These are phyloP conservation scores for Grapholita molesta DNA, from an alignment of 1,140 invertebrate genomes.

Conservation along the genomic window DNA sequence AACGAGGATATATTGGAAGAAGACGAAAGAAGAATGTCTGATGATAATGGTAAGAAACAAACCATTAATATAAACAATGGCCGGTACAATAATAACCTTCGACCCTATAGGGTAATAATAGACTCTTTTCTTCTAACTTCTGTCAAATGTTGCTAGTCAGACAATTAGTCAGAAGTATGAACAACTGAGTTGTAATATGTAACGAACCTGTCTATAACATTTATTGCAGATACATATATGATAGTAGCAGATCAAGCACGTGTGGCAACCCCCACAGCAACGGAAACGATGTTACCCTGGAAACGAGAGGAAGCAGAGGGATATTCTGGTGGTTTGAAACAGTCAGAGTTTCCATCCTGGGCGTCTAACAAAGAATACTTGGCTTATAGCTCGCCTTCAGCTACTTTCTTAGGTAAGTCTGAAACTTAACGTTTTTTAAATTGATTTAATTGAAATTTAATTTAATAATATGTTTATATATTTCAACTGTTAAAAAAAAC, in stretches of 20 bases:
- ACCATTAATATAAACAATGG: neutral
- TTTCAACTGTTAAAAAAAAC: too few relatives aligned
- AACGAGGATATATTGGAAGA: constrained; percentile 77
- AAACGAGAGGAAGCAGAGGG: constrained; percentile 87
- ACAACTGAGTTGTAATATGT: too few relatives aligned
- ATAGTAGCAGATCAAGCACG: constrained; percentile 79
- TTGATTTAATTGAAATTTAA: too few relatives aligned
- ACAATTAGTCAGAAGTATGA: too few relatives aligned
- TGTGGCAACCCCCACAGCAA: constrained; percentile 90
- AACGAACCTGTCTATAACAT: too few relatives aligned
- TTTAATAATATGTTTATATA: too few relatives aligned
- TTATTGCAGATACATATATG: constrained; percentile 60
- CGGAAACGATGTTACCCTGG: constrained; percentile 93
- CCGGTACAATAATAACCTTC: too few relatives aligned
- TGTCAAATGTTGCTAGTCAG: too few relatives aligned
- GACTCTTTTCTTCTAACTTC: too few relatives aligned
- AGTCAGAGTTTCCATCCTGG: constrained; percentile 94
- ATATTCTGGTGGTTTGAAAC: constrained; percentile 83
- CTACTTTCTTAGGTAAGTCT: constrained; percentile 90
- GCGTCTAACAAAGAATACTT: constrained; percentile 95
- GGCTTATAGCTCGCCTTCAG: constrained; percentile 93
- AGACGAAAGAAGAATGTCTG: constrained; percentile 70
- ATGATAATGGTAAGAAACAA: constrained; percentile 61
- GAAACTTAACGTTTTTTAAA: neutral
- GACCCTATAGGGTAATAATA: too few relatives aligned